phyloP scores from a whole-genome alignment of 1,140 invertebrate species.

The Trachymyrmex cornetzi region DNA sequence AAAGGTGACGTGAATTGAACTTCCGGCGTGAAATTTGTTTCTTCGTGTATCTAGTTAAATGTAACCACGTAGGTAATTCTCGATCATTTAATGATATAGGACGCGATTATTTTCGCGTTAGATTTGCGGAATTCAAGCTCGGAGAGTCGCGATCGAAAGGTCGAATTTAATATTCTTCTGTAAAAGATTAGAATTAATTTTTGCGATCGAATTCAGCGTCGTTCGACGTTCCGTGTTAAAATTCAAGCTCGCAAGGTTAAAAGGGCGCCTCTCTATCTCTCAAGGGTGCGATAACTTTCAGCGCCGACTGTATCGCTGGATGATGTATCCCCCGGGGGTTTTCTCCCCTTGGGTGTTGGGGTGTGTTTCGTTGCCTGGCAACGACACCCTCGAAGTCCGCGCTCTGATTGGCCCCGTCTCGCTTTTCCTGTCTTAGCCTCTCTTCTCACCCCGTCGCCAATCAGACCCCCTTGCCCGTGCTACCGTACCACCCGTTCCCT shows the following conservation, averaged over 20 bases:
- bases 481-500: slow-evolving; percentile 44
- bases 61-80: not conserved
- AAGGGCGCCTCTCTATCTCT: slow-evolving; percentile 67
- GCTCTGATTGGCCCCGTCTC: slow-evolving; percentile 79
- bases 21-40: not conserved
- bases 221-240: slow-evolving; percentile 16
- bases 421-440: slow-evolving; percentile 77
- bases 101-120: slow-evolving; percentile 10
- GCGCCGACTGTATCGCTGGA: slow-evolving; percentile 82
- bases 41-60: not conserved
- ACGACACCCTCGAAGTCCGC: slow-evolving; percentile 85
- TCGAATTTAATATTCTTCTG: not conserved
- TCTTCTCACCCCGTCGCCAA: slow-evolving; percentile 73
- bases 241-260: slow-evolving; percentile 64
- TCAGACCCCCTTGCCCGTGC: slow-evolving; percentile 65
- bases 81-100: not conserved
- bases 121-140: not conserved
- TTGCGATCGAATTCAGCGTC: not conserved
- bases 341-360: slow-evolving; percentile 80
- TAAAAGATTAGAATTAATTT: slow-evolving; percentile 9
- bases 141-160: not conserved
- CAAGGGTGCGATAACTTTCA: slow-evolving; percentile 81
- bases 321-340: slow-evolving; percentile 80
- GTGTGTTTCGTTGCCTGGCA: slow-evolving; percentile 85
- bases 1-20: not conserved